Conservation (phyloP, 2,797 vertebrate species). For the Pseudocheirus occidentalis region DNA sequence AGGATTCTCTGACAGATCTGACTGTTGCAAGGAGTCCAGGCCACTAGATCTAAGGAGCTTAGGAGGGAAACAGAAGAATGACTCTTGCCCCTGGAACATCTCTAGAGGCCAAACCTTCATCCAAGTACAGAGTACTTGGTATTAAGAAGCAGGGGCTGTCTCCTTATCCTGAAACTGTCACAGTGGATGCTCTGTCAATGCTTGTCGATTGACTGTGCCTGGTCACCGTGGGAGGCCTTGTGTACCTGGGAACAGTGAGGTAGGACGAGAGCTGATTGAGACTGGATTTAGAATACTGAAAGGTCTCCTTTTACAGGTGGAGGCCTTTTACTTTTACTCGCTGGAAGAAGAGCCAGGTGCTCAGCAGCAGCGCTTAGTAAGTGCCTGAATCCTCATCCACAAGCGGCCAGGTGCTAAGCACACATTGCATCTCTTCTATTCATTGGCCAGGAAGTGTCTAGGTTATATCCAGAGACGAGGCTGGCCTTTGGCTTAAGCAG, state of each 20-base stretch:
- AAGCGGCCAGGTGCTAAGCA: background rate
- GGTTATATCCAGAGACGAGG: background rate
- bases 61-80: background rate
- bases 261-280: background rate
- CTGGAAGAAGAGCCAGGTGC: background rate
- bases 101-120: background rate
- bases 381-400: background rate
- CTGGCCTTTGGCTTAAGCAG: background rate
- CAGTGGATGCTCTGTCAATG: background rate
- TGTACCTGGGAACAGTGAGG: background rate
- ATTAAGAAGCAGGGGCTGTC: background rate
- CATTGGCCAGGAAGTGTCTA: background rate
- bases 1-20: background rate
- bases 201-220: too few species aligned
- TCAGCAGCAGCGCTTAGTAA: background rate
- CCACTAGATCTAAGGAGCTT: background rate
- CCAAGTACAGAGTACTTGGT: background rate
- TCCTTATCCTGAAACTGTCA: background rate
- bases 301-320: background rate
- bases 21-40: background rate
- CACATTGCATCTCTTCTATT: background rate
- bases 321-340: too few species aligned
- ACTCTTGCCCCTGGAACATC: background rate
- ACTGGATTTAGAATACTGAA: background rate
- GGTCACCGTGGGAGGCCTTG: background rate